Base-by-base conservation (phyloP, 2,888 invertebrate species). In the Andrena camellia region DNA sequence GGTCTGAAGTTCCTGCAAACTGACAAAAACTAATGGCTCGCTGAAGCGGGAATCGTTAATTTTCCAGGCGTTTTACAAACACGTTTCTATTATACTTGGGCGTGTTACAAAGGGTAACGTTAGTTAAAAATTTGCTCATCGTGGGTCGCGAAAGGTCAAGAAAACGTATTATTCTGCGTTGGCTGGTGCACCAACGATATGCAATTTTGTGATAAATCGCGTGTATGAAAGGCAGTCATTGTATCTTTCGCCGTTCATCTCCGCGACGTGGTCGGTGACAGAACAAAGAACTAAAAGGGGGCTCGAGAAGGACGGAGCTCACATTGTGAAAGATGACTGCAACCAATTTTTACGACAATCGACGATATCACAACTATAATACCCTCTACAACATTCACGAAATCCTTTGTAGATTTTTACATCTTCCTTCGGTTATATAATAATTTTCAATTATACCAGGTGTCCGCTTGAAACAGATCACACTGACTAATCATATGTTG, bases 221-320 rank as follows among this genome's bases (percentile, higher is more conserved):
- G 78, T 66, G 87, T 80, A 86, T 90, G 88, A 90, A 90, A 90
- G 88, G 80, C 78, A 64, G 79, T 81, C 89, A 86, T 87, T 89
- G 89, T 91, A 78, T 79, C 75, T 67, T 52, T 71, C 33, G 62
- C 59, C 62, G 48, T 80, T 68, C 67, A 33, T 72, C 81, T 69
- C 66, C 73, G 54, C 48, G 50, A 29, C 52, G 67, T 23, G 33
- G 74, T 50, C 57, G 77, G 70, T 68, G 78, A 23, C 35, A 48
- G 48, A 48, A 70, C 81, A 81, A 80, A 80, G 74, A 74, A 8
- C 26, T 48, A 59, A 48, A 48, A 64, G 78, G 35, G 42, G 6
- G 23, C 63, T 50, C 20, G 63, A 60, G 68, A 50, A 77, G 68
- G 31, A 82, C 48, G 73, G 64, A 77, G 60, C 64, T 42, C 35